Base-by-base conservation (phyloP, 2,113 vertebrate genomes). In the Carettochelys insculpta region DNA sequence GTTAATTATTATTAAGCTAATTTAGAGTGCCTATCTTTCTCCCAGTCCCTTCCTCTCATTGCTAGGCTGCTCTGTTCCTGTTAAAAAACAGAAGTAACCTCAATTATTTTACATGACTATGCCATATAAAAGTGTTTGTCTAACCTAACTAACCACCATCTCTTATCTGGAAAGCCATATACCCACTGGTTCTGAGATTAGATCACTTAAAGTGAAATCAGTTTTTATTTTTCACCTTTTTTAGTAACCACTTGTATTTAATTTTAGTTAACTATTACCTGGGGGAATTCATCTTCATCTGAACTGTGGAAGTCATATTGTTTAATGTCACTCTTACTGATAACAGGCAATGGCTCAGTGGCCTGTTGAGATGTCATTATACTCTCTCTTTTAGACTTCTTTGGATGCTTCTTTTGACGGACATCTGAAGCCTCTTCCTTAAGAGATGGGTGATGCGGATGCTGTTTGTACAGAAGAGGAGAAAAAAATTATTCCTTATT, bases 281-380 rank as follows among this genome's bases (percentile, higher is more conserved):
- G 98, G 9, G 98, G 98, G 95, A 98, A 98, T 83, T 99, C 99
- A 38, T 99, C 99, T 85, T 99, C 99, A 87, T 99, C 99, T 3
- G 99, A 99, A 94, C 99, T 99, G 98, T 99, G 99, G 97, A 99
- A 99, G 98, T 99, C 99, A 52, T 99, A 99, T 97, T 99, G 99
- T 80, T 99, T 99, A 93, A 99, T 98, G 80, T 99, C 98, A 25
- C 98, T 98, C 97, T 98, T 98, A 97, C 95, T 98, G 97, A 98
- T 95, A 77, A 97, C 96, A 77, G 98, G 98, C 90, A 98, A 90
- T 47, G 98, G 97, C 92, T 98, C 98, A 47, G 98, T 97, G 68
- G 98, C 93, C 75, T 98, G 98, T 52, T 98, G 98, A 89, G 98
- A 96, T 56, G 97, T 94, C 92, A 97, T 90, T 84, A 98, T 96